Evolutionary conservation across 53 echinoderm and acorn worm species (phyloP).

Genomic region (Luidia sarsii): DNA sequence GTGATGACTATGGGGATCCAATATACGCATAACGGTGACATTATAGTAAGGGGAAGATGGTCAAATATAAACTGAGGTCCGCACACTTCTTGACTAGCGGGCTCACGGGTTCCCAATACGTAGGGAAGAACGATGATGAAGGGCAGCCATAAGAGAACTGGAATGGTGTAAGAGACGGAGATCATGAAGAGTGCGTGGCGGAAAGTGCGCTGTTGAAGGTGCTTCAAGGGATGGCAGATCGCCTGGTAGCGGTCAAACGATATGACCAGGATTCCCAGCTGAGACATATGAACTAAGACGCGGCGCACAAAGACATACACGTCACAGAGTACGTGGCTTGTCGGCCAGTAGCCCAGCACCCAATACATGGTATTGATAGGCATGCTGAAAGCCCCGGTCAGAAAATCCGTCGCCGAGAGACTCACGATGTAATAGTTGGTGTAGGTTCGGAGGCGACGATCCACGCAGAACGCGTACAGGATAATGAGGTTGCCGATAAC

Average conservation of each 20-base stretch:
- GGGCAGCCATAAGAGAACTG: constrained; percentile 62
- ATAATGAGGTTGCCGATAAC: constrained; percentile 58
- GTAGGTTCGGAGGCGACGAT: too few species aligned
- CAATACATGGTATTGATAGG: constrained; percentile 56
- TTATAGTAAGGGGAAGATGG: constrained; percentile 48
- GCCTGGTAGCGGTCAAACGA: too few species aligned
- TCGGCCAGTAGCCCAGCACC: constrained; percentile 54
- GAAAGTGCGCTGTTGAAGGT: too few species aligned
- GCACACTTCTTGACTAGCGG: constrained; percentile 25
- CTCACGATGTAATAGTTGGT: too few species aligned
- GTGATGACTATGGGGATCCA: constrained; percentile 62
- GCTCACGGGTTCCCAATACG: constrained; percentile 43
- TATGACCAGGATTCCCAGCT: too few species aligned
- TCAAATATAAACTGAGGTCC: constrained; percentile 52
- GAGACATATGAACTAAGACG: too few species aligned
- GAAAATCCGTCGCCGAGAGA: constrained; percentile 35
- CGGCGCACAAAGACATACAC: constrained; percentile 44
- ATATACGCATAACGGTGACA: constrained; percentile 53
- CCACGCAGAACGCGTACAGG: too few species aligned
- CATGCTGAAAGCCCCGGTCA: constrained; percentile 46
- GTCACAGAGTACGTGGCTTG: constrained; percentile 44
- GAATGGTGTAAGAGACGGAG: constrained; percentile 63
- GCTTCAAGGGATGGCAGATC: too few species aligned
- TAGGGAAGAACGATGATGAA: constrained; percentile 54
- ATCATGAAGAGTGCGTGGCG: too few species aligned